Evolutionary conservation across 2,113 vertebrate species (phyloP), one percentile per base, ranked within the genome.

Genomic region (Bambusicola thoracicus): DNA sequence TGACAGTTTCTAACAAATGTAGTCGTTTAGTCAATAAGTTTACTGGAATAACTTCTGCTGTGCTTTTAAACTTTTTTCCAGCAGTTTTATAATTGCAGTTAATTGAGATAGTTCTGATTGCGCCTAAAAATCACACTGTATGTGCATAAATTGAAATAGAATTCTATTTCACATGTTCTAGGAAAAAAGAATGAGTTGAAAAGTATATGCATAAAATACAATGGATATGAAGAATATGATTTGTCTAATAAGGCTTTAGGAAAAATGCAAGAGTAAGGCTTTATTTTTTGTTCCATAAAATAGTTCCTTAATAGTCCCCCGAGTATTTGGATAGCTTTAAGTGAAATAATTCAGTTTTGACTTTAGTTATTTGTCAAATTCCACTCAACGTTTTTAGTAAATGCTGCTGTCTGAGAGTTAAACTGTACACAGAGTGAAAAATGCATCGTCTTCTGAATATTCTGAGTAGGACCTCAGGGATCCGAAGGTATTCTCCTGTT

Each of bases 341-440:
- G n/a, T 51, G 30, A 86, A 18, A 41, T 70, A 48, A 11, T 69
- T 69, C 27, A 17, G 13, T 66, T 69, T 88, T 58, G 46, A 27
- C 46, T 62, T 82, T 36, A 25, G 8, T 24, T 79, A 77, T 61
- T 81, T 81, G 55, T 67, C 48, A 73, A 90, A 74, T 81, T 89
- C 10, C 63, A 9, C 41, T 84, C 25, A 62, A 34, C 10, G 4
- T 72, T 90, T 84, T 90, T 84, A 30, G 46, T 81, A 84, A 92
- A 58, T 76, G 30, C 70, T 79, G 7, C 36, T 75, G 8, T 66
- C 8, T 13, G 87, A 79, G 65, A 82, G 43, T 58, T 51, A 63
- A 85, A 73, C 30, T 68, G 38, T 59, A 66, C 36, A 55, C 1
- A 1, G 25, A 40, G 41, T 48, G 30, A 44, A 73, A 81, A 27